These are phyloP conservation scores for Erythrocercus mccallii DNA, from an alignment of 2,113 vertebrate species.

Conservation along the genomic window DNA sequence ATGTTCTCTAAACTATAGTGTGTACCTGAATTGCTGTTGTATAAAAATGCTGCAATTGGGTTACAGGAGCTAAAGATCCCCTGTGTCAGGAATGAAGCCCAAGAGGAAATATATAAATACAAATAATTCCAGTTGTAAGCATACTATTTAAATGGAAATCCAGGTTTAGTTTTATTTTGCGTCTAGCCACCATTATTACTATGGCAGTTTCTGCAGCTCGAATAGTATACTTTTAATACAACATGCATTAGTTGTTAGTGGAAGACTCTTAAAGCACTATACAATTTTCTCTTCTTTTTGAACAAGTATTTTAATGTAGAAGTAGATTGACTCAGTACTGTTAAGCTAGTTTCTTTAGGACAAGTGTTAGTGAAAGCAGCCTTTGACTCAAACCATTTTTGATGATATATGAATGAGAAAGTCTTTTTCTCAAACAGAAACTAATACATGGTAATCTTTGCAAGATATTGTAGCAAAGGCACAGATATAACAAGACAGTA, in stretches of 20 bases:
- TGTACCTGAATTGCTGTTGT: slow-evolving; percentile 49
- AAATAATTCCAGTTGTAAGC: slow-evolving; percentile 52
- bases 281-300: not conserved
- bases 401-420: not conserved
- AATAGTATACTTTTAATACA: not conserved
- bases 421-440: not conserved
- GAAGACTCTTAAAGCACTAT: not conserved
- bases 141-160: slow-evolving; percentile 73
- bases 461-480: not conserved
- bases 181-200: slow-evolving; percentile 4
- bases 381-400: not conserved
- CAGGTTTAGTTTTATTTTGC: slow-evolving; percentile 29
- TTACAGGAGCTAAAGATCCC: slow-evolving; percentile 51
- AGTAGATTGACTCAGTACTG: not conserved
- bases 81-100: slow-evolving; percentile 43
- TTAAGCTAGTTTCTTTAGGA: not conserved
- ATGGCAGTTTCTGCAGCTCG: not conserved
- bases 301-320: not conserved
- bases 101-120: slow-evolving; percentile 49
- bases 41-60: slow-evolving; percentile 45
- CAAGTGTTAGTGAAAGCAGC: not conserved
- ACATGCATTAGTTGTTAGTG: not conserved
- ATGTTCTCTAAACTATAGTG: slow-evolving; percentile 26
- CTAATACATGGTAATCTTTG: not conserved
- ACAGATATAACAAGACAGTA: not conserved